Conservation (phyloP, 2,888 invertebrate genomes). For the Trisateles emortualis region DNA sequence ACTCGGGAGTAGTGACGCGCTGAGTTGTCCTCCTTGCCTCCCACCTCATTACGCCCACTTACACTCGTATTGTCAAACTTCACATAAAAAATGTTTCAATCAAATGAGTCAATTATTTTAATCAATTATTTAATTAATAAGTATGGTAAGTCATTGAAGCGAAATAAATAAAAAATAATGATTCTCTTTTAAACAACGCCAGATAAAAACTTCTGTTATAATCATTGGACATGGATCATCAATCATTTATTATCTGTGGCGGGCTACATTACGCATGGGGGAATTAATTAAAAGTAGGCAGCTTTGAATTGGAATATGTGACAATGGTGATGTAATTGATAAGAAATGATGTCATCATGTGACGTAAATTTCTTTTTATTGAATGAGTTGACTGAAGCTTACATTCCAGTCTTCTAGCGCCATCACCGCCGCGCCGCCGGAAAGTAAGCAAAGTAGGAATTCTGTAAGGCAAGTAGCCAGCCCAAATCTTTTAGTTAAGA, state of each 20-base stretch:
- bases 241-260: slow-evolving; percentile 36
- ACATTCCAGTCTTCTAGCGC: too few species aligned
- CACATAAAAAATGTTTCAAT: slow-evolving; percentile 1
- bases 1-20: too few species aligned
- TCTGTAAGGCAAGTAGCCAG: too few species aligned
- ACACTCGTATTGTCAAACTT: too few species aligned
- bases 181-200: slow-evolving; percentile 19
- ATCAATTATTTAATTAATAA: slow-evolving; percentile 21
- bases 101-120: neutral
- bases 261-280: slow-evolving; percentile 18
- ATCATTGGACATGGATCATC: slow-evolving; percentile 23
- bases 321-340: slow-evolving; percentile 20
- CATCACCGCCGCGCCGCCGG: too few species aligned
- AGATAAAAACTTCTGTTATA: slow-evolving; percentile 32
- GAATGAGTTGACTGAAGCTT: too few species aligned
- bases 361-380: too few species aligned
- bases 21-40: too few species aligned
- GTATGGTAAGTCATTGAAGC: slow-evolving; percentile 17
- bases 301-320: slow-evolving; percentile 2
- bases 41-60: too few species aligned
- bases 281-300: slow-evolving; percentile 11
- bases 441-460: too few species aligned
- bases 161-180: slow-evolving; percentile 34
- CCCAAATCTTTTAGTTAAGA: too few species aligned
- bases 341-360: slow-evolving; percentile 1